Percentiles rank a stretch among this genome's conserved stretches.
Conservation (phyloP, 2,888 invertebrate genomes). For the Agrotis segetum region DNA sequence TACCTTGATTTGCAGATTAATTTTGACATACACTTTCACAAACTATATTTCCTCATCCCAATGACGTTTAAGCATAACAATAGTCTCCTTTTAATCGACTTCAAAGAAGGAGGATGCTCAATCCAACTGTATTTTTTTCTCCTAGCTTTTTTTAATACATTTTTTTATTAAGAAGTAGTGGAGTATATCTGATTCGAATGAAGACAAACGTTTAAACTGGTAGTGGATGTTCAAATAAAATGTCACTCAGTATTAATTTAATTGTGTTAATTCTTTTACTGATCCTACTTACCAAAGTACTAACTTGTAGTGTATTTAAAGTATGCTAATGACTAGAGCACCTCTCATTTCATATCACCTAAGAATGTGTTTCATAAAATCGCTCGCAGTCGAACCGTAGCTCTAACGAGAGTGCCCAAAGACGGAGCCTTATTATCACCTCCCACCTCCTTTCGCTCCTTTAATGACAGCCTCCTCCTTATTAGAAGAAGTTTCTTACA, state of each 20-base stretch:
- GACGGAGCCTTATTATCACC: constrained; percentile 81
- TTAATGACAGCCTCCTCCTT: constrained; percentile 76
- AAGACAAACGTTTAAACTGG: not conserved
- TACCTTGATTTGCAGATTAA: too few relatives aligned
- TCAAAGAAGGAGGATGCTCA: too few relatives aligned
- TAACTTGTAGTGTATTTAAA: not conserved
- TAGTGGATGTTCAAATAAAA: not conserved
- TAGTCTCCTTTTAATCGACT: too few relatives aligned
- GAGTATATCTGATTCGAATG: too few relatives aligned
- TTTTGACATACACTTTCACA: too few relatives aligned
- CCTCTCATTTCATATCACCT: not conserved
- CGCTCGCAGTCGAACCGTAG: constrained; percentile 48
- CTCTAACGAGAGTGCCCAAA: constrained; percentile 66
- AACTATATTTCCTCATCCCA: too few relatives aligned
- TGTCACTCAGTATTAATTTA: not conserved
- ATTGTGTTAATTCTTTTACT: not conserved
- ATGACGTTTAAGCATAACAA: too few relatives aligned
- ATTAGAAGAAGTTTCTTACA: constrained; percentile 69
- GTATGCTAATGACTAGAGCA: not conserved
- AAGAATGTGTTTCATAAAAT: not conserved
- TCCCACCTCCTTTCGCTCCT: constrained; percentile 71
- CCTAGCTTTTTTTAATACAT: too few relatives aligned
- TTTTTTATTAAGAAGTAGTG: not conserved
- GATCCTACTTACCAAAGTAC: not conserved
- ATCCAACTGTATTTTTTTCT: too few relatives aligned